Conservation (phyloP, 2,797 vertebrate genomes). For the Protonibea diacanthus region DNA sequence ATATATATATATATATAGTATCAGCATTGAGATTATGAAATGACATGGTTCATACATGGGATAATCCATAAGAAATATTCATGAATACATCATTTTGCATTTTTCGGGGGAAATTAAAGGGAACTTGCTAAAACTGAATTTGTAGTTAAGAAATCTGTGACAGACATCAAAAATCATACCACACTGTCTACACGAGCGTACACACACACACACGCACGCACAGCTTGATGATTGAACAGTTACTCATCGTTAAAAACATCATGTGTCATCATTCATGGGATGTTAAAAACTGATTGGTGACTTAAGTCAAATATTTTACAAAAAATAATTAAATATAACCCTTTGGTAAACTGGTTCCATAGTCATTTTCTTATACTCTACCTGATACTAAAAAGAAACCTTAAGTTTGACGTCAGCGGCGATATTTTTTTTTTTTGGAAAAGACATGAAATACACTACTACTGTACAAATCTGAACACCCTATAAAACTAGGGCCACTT, state of each 20-base stretch:
- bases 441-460: constrained; percentile 38
- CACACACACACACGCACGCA: constrained; percentile 8
- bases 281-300: constrained; percentile 16
- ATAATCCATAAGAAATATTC: constrained; percentile 1
- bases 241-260: background rate
- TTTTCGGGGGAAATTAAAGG: constrained; percentile 29
- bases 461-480: constrained; percentile 62
- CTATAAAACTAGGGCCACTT: constrained; percentile 84
- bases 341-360: constrained; percentile 50
- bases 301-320: constrained; percentile 22
- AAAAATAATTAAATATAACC: constrained; percentile 43
- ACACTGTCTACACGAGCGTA: background rate
- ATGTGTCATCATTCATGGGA: constrained; percentile 17
- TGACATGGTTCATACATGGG: background rate
- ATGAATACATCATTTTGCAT: background rate
- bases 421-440: constrained; percentile 34
- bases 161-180: constrained; percentile 22
- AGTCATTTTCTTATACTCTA: constrained; percentile 40
- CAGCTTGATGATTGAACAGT: constrained; percentile 13
- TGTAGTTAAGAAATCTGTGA: constrained; percentile 5
- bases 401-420: constrained; percentile 14
- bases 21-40: background rate
- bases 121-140: background rate
- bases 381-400: constrained; percentile 34
- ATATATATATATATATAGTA: background rate